Evolutionary conservation across 2,888 invertebrate species (phyloP), one percentile per base, ranked within the genome.

Genomic region (Phanerotoma sp.): DNA sequence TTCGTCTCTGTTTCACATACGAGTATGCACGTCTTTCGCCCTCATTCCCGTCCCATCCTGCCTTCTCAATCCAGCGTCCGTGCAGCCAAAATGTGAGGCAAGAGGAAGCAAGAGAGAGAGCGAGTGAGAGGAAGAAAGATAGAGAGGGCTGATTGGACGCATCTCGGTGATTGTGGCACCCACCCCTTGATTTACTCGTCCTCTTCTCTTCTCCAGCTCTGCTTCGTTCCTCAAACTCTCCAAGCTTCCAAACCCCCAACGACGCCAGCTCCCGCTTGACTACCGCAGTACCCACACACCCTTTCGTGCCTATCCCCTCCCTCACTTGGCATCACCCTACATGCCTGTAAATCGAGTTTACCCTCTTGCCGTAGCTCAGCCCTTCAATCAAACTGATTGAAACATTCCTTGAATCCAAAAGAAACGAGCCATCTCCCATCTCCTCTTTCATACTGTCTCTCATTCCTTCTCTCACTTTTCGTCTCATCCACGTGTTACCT

Each of bases 371-470:
- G 73, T 72, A 67, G 71, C 73, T 72, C 74, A 74, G 74, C 75
- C 77, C 76, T 76, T 76, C 77, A 77, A 76, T 76, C 76, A 77
- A 77, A 77, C 75, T 77, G 76, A 76, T 77, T 77, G 77, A 77
- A 77, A 77, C 76, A 77, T 76, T 77, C 75, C 75, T 76, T 76
- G 76, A 77, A 77, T 77, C 75, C 75, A 73, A 77, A 77, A 77
- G 75, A 76, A 74, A 77, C 76, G 75, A 75, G 73, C 70, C 71
- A 66, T 58, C 66, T 65, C 62, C 55, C 61, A 53, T 58, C 50
- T 45, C 55, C 59, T 54, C 42, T 54, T 51, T 52, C 56, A 57
- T 60, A 59, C 62, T 40, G 41, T 54, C 51, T 54, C 48, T 41
- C 56, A 41, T 40, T 51, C 38, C 40, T 51, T 53, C 57, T 51